Evolutionary conservation across 2,888 invertebrate species (phyloP), one percentile per base, ranked within the genome.

Genomic region (Epinotia nisella): DNA sequence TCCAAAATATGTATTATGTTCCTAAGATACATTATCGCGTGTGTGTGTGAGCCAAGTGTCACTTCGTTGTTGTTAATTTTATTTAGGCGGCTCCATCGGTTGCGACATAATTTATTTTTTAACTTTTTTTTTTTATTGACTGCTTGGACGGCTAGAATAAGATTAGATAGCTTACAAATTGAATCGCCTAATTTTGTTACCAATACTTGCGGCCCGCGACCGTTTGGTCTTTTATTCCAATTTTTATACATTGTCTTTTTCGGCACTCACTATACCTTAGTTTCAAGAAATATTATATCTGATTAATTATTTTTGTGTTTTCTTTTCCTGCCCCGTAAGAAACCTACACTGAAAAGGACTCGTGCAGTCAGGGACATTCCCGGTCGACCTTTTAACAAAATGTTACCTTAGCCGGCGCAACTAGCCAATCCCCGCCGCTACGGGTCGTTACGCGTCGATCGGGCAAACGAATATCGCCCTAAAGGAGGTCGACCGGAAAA

Each of bases 11-110:
- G 62, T 69, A 62, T 69, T 68, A 68, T 72, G 72, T 72, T 67
- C 68, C 68, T 67, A 68, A 66, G 55, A 61, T 56, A 39, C 49
- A 72, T 62, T 35, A 55, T 35, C 19, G 73, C 51, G 70, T 59
- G 73, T 64, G 78, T 68, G 77, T 49, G 73, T 19, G 62, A 75
- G 60, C 64, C 70, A 29, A 58, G 45, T 62, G 73, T 69, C 69
- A 67, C 71, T 71, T 74, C 73, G 75, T 83, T 82, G 83, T 83
- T 83, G 82, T 82, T 83, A 83, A 90, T 90, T 78, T 90, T 90
- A 90, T 90, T 90, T 86, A 87, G 83, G 79, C 83, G 85, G 83
- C 88, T 87, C 80, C 82, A 77, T 83, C 78, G 83, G 82, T 87
- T 85, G 86, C 87, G 79, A 83, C 84, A 80, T 78, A 64, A 65